Conservation (phyloP, 2,888 invertebrate species). For the Limnephilus auricula region DNA sequence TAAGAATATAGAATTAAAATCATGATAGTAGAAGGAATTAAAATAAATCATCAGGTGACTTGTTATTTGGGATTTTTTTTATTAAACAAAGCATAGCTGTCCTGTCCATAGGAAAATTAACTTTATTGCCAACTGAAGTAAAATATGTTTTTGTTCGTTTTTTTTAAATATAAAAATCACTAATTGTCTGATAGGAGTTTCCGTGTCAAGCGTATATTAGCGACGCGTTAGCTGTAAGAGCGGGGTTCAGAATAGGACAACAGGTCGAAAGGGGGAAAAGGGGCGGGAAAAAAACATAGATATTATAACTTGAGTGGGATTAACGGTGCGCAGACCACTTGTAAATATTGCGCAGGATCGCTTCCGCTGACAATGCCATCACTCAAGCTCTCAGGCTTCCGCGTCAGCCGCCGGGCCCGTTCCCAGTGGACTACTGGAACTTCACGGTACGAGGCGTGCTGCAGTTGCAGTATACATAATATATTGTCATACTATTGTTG, state of each 20-base stretch:
- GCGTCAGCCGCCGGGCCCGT: background rate
- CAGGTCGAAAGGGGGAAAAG: constrained; percentile 32
- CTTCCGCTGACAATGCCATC: constrained; percentile 43
- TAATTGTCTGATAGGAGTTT: no score
- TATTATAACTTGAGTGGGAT: constrained; percentile 52
- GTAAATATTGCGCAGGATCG: constrained; percentile 48
- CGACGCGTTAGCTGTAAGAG: background rate
- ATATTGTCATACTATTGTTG: no score
- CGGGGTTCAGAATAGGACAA: background rate
- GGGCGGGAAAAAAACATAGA: constrained; percentile 37
- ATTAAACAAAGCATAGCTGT: no score
- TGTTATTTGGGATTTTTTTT: no score
- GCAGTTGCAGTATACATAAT: background rate
- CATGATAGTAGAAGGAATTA: no score
- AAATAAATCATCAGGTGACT: no score
- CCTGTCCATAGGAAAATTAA: no score
- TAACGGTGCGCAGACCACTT: constrained; percentile 52
- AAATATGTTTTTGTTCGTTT: no score
- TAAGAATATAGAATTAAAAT: no score
- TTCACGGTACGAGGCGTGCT: background rate
- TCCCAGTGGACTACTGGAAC: constrained; percentile 12
- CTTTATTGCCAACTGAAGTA: no score
- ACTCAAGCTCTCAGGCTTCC: constrained; percentile 45
- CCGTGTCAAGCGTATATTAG: background rate
- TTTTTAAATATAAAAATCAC: no score